Conservation (phyloP, 1,140 invertebrate species). For the Notospermus geniculatus region DNA sequence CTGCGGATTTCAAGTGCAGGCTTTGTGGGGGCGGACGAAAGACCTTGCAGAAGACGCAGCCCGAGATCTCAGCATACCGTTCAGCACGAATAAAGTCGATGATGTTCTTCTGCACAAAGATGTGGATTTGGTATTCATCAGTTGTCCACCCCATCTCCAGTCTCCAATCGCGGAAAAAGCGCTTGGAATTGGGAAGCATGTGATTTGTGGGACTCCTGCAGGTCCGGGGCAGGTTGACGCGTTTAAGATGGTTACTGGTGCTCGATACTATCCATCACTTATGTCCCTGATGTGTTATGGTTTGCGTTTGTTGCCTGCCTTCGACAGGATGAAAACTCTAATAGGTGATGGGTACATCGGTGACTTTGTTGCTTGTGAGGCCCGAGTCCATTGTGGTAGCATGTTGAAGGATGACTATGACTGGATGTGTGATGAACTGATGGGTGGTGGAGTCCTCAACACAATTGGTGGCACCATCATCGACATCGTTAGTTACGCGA, state of each 20-base stretch:
- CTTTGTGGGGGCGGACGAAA: conserved; percentile 84
- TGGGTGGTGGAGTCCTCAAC: conserved; percentile 93
- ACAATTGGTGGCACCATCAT: conserved; percentile 93
- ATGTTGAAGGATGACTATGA: conserved; percentile 74
- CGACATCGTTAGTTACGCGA: conserved; percentile 82
- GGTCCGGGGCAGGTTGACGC: conserved; percentile 82
- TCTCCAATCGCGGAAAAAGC: conserved; percentile 96
- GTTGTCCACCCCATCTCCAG: conserved; percentile 91
- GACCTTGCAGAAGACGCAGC: conserved; percentile 79
- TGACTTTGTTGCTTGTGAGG: conserved; percentile 79
- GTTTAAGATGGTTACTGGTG: conserved; percentile 82
- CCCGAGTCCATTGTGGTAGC: conserved; percentile 80
- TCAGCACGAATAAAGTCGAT: conserved; percentile 89
- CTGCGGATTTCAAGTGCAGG: conserved; percentile 78
- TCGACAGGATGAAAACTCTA: conserved; percentile 71
- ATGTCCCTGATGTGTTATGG: conserved; percentile 93
- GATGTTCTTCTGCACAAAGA: conserved; percentile 89
- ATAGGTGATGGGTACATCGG: conserved; percentile 79
- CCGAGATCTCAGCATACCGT: conserved; percentile 79
- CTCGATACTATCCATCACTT: conserved; percentile 89
- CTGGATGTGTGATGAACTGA: conserved; percentile 92
- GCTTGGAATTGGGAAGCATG: conserved; percentile 94
- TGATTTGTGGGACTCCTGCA: conserved; percentile 90
- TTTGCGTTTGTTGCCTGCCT: conserved; percentile 87
- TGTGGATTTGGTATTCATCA: conserved; percentile 90